Evolutionary conservation across 2,113 vertebrate genomes (phyloP).

Genomic region (Tenebrosternarchus preto): DNA sequence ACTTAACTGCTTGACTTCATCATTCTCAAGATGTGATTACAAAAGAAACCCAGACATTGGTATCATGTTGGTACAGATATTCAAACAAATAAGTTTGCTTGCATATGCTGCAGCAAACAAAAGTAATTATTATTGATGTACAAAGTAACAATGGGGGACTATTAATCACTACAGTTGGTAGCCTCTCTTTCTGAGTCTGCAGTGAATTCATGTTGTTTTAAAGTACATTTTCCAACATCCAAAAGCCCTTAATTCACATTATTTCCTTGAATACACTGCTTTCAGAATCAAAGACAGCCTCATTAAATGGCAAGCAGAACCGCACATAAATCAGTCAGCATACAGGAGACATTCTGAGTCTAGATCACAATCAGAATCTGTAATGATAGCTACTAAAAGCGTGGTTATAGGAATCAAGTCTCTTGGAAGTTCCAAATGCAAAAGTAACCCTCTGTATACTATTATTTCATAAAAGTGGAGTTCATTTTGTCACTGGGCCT

Average conservation of each 20-base stretch:
- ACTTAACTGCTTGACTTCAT: constrained; percentile 56
- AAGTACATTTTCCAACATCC: too few relatives aligned
- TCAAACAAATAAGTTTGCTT: constrained; percentile 51
- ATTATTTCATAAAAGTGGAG: not conserved
- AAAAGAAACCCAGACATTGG: constrained; percentile 32
- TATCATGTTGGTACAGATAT: constrained; percentile 43
- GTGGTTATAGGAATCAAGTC: not conserved
- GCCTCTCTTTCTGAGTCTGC: too few relatives aligned
- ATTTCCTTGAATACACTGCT: too few relatives aligned
- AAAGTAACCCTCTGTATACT: not conserved
- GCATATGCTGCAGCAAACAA: constrained; percentile 35
- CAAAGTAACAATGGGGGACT: too few relatives aligned
- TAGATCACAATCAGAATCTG: not conserved
- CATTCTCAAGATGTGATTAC: constrained; percentile 52
- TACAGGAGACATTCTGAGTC: not conserved
- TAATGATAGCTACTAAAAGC: not conserved
- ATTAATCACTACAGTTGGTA: too few relatives aligned
- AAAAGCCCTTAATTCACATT: not conserved
- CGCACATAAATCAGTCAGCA: not conserved
- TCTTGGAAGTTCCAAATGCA: not conserved
- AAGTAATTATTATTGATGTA: constrained; percentile 41
- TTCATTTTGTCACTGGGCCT: not conserved
- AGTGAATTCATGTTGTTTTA: too few relatives aligned
- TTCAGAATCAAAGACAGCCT: not conserved
- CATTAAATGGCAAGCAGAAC: not conserved